Base-by-base conservation (phyloP, 2,888 invertebrate genomes). In the Resseliella maxima region DNA sequence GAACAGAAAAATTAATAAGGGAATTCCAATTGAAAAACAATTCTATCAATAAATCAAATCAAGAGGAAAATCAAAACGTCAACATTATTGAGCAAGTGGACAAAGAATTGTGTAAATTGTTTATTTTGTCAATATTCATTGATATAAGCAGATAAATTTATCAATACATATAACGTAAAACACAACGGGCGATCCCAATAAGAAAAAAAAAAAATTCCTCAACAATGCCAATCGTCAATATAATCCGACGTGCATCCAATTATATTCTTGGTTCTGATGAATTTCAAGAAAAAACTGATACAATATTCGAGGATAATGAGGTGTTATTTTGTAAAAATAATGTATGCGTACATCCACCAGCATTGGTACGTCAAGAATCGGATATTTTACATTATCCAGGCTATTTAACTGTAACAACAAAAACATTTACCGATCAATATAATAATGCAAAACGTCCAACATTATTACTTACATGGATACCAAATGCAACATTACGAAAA, bases 271-370 rank as follows among this genome's bases (percentile, higher is more conserved):
- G 96, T 85, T 92, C 93, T 85, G 95, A 94, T 87, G 92, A 92
- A 88, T 92, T 93, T 88, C 92, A 93, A 86, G 92, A 92, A 87
- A 92, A 93, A 89, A 92, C 93, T 88, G 92, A 92, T 88, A 92
- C 92, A 83, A 91, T 93, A 89, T 96, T 95, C 89, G 95, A 95
- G 90, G 96, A 96, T 91, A 96, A 96, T 89, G 96, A 96, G 92
- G 94, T 96, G 87, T 92, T 96, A 86, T 96, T 96, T 91, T 96
- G 96, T 91, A 99, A 98, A 92, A 99, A 99, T 91, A 98, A 99
- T 91, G 98, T 99, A 50, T 99, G 98, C 91, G 98, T 99, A 85
- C 98, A 99, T 92, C 98, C 98, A 8, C 97, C 97, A 85, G 95
- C 96, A 0, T 93, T 96, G 87, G 94, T 96, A 86, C 93, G 97